Conservation (phyloP, 1,140 invertebrate species). For the Liolophura sinensis region DNA sequence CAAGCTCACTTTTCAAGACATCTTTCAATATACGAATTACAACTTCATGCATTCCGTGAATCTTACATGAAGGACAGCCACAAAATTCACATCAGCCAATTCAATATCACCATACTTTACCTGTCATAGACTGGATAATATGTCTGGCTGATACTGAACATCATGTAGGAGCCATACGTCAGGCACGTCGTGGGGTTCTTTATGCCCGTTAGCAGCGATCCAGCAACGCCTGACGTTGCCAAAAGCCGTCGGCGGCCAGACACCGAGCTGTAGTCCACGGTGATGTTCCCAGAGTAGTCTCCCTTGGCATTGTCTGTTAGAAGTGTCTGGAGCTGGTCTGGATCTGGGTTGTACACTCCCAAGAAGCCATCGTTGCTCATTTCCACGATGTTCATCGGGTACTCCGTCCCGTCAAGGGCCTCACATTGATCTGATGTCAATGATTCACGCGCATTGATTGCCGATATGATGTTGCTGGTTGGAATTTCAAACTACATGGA, state of each 20-base stretch:
- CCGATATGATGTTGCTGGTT: slow-evolving; percentile 21
- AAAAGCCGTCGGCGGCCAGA: slow-evolving; percentile 36
- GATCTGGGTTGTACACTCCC: slow-evolving; percentile 44
- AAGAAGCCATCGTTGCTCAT: slow-evolving; percentile 33
- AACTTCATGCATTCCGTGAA: not conserved
- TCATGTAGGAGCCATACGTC: slow-evolving; percentile 40
- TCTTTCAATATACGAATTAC: too few relatives aligned
- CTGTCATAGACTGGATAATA: slow-evolving; percentile 53
- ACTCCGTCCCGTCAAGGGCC: slow-evolving; percentile 21
- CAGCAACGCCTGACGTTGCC: slow-evolving; percentile 23
- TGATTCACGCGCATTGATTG: slow-evolving; percentile 42
- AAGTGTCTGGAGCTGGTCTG: slow-evolving; percentile 15
- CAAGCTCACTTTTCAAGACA: too few relatives aligned
- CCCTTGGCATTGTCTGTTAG: slow-evolving; percentile 33
- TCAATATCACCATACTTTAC: slow-evolving; percentile 18
- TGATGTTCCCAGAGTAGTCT: slow-evolving; percentile 35
- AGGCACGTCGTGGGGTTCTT: slow-evolving; percentile 47
- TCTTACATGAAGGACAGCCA: not conserved
- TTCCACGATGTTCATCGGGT: slow-evolving; percentile 30
- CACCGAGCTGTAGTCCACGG: slow-evolving; percentile 14
- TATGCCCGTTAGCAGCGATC: slow-evolving; percentile 39
- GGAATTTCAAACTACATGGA: slow-evolving; percentile 33
- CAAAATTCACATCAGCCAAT: not conserved
- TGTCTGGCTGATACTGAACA: slow-evolving; percentile 42
- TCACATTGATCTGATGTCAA: slow-evolving; percentile 44